Base-by-base conservation (phyloP, 2,888 invertebrate genomes). In the Agrotis segetum region DNA sequence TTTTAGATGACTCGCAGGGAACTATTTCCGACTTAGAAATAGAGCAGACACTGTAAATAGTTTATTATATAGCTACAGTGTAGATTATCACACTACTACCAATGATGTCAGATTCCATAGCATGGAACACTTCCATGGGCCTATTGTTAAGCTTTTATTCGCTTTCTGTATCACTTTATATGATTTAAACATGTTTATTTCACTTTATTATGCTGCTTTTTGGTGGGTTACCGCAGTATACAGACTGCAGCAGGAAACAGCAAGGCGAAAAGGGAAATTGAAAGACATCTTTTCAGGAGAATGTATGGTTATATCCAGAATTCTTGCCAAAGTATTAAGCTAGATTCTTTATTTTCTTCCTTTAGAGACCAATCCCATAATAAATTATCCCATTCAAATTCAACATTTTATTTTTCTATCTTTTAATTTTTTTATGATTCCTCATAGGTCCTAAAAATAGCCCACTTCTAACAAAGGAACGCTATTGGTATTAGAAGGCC, bases 221-320 rank as follows among this genome's bases (percentile, higher is more conserved):
- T 95, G 95, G 96, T 96, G 96, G 96, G 94, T 96, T 96, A 96
- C 97, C 96, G 96, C 97, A 97, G 97, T 97, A 96, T 97, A 97
- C 97, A 97, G 97, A 96, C 97, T 97, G 96, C 97, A 97, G 95
- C 97, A 97, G 96, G 97, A 97, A 96, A 96, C 96, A 92, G 97
- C 97, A 94, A 97, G 97, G 97, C 97, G 97, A 97, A 98, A 98
- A 97, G 97, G 97, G 96, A 98, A 98, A 97, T 97, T 98, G 96
- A 98, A 98, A 97, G 98, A 98, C 97, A 97, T 98, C 96, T 98
- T 98, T 97, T 97, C 98, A 93, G 97, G 98, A 94, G 98, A 98
- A 97, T 97, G 98, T 97, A 97, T 98, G 97, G 97, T 97, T 97
- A 96, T 88, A 90, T 91, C 89, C 92, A 92, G 90, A 94, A 92